phyloP scores from a whole-genome alignment of 2,797 vertebrate genomes.

The Phalloptychus januarius region DNA sequence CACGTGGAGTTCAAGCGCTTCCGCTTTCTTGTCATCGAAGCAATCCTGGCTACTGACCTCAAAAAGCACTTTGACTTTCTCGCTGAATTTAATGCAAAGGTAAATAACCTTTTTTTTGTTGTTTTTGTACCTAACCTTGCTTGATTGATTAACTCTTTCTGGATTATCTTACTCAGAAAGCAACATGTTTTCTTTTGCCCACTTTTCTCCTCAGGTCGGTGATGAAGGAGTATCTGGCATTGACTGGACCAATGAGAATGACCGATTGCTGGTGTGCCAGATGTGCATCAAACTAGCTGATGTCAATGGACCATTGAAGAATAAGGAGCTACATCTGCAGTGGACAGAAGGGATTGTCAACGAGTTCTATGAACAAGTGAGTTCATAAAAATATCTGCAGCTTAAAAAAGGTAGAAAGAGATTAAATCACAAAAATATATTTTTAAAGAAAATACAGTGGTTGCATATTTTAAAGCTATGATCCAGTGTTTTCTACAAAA shows the following conservation, averaged over 20 bases:
- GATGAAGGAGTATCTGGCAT: slow-evolving; percentile 90
- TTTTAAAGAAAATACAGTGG: background rate
- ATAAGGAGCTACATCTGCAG: slow-evolving; percentile 93
- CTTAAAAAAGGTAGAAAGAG: background rate
- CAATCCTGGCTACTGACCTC: slow-evolving; percentile 96
- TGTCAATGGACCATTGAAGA: slow-evolving; percentile 94
- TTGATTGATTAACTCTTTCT: background rate
- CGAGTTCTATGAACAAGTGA: slow-evolving; percentile 90
- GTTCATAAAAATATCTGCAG: slow-evolving; percentile 10
- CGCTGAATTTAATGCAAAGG: slow-evolving; percentile 97
- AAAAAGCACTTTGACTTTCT: slow-evolving; percentile 99
- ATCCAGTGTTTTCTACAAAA: background rate
- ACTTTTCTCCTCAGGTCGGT: slow-evolving; percentile 83
- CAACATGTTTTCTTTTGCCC: background rate
- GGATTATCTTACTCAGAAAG: background rate
- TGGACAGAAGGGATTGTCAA: slow-evolving; percentile 99
- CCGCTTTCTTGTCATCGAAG: slow-evolving; percentile 98
- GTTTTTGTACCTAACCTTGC: background rate
- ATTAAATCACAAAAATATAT: slow-evolving; percentile 2
- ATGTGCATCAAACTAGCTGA: slow-evolving; percentile 99
- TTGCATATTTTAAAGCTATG: background rate
- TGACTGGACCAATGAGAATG: slow-evolving; percentile 97
- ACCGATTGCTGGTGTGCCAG: slow-evolving; percentile 94
- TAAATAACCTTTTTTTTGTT: slow-evolving; percentile 54
- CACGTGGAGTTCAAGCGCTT: slow-evolving; percentile 98